phyloP scores from a whole-genome alignment of 1,140 invertebrate genomes.

The Pararge aegeria region DNA sequence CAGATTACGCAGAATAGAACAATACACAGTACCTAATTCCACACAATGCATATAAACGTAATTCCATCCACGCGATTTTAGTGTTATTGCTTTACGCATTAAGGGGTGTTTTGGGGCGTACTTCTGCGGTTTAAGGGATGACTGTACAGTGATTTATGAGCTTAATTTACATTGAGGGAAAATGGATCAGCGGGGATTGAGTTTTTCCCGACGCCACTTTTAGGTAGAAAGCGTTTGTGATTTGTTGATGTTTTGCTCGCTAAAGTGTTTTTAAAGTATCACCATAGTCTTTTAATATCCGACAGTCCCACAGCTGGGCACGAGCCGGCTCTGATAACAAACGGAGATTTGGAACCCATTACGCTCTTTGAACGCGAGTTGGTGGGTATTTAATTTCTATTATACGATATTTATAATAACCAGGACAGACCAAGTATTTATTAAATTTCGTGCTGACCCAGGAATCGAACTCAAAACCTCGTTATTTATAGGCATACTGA shows the following conservation, averaged over 20 bases:
- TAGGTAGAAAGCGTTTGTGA: background rate
- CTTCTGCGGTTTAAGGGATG: background rate
- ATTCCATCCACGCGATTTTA: slow-evolving; percentile 12
- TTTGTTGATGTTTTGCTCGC: background rate
- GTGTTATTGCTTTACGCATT: slow-evolving; percentile 13
- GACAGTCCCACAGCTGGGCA: no score
- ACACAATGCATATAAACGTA: slow-evolving; percentile 4
- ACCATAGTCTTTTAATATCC: no score
- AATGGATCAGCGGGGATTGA: background rate
- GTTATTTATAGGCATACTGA: no score
- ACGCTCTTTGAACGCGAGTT: no score
- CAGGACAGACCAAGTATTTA: no score
- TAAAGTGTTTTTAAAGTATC: no score
- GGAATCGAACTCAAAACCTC: no score
- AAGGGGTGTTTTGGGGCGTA: slow-evolving; percentile 9
- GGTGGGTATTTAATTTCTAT: no score
- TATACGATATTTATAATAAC: no score
- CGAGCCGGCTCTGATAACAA: no score
- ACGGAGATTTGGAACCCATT: no score
- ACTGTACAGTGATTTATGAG: slow-evolving; percentile 6
- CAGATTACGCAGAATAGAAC: slow-evolving; percentile 14
- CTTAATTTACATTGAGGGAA: slow-evolving; percentile 11
- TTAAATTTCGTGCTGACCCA: no score
- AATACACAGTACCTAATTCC: background rate
- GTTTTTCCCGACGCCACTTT: background rate